phyloP scores from a whole-genome alignment of 2,113 vertebrate species.

The Oreotrochilus melanogaster region DNA sequence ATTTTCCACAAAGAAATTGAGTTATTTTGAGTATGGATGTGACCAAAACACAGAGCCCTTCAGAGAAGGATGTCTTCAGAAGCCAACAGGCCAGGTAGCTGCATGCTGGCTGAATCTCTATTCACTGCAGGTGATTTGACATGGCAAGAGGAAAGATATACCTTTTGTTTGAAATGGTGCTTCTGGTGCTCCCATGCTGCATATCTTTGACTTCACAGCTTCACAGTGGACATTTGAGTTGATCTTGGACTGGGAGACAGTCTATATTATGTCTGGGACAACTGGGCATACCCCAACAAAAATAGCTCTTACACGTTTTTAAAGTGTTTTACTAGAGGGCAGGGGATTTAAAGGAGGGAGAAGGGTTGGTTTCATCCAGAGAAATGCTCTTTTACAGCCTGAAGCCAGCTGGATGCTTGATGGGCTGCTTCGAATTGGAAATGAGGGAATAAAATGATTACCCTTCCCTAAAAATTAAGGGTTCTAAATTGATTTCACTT shows the following conservation, averaged over 20 bases:
- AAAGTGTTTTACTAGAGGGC: constrained; percentile 61
- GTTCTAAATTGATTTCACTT: constrained; percentile 35
- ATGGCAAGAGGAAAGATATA: neutral
- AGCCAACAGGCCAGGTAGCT: neutral
- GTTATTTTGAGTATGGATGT: neutral
- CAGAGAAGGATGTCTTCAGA: neutral
- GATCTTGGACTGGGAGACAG: constrained; percentile 64
- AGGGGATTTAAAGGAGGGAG: constrained; percentile 59
- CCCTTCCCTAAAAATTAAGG: constrained; percentile 50
- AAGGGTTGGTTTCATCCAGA: constrained; percentile 40
- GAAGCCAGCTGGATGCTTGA: constrained; percentile 51
- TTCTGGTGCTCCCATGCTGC: neutral
- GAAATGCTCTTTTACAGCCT: constrained; percentile 43
- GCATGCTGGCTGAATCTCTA: neutral
- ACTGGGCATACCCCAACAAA: constrained; percentile 71
- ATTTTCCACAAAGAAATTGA: constrained; percentile 12
- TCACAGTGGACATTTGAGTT: constrained; percentile 63
- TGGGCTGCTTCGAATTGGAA: constrained; percentile 35
- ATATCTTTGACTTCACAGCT: constrained; percentile 40
- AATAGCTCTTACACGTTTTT: constrained; percentile 64
- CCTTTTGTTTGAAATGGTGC: constrained; percentile 40
- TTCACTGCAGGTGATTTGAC: neutral
- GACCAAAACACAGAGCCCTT: neutral
- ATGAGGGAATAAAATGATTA: constrained; percentile 54
- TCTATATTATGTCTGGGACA: constrained; percentile 74